Conservation (phyloP, 2,113 vertebrate genomes). For the Cyanistes caeruleus region DNA sequence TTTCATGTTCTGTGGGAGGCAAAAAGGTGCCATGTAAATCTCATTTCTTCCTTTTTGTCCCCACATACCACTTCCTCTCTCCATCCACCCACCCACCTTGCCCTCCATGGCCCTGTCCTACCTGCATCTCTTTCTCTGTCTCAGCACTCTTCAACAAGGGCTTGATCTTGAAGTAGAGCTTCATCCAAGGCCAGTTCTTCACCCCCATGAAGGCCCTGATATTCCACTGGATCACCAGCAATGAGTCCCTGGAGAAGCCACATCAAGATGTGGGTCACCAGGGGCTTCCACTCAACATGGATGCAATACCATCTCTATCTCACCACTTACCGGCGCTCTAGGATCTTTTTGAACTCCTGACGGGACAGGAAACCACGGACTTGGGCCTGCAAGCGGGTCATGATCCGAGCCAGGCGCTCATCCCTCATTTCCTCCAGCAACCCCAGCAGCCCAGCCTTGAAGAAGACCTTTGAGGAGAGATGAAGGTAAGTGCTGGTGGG, state of each 20-base stretch:
- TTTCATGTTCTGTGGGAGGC: conserved; percentile 62
- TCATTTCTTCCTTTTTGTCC: background rate
- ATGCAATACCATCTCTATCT: background rate
- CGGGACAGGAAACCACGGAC: no score
- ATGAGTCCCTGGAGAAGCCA: conserved; percentile 77
- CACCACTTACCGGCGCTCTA: conserved; percentile 77
- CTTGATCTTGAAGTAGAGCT: conserved; percentile 92
- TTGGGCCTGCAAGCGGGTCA: conserved; percentile 72
- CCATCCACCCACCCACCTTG: background rate
- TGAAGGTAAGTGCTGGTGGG: background rate
- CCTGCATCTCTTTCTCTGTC: conserved; percentile 83
- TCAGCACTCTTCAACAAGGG: conserved; percentile 87
- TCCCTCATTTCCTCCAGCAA: conserved; percentile 90
- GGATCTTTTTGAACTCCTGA: conserved; percentile 83
- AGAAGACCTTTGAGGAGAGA: conserved; percentile 72
- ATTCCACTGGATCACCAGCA: conserved; percentile 92
- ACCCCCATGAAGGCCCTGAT: conserved; percentile 91
- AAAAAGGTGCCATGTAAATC: background rate
- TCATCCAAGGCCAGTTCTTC: conserved; percentile 95
- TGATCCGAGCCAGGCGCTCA: conserved; percentile 86
- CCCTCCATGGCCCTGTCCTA: background rate
- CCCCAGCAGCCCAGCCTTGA: conserved; percentile 90
- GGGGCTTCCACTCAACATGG: background rate
- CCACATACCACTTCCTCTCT: background rate
- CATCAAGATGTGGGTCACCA: background rate